These are phyloP conservation scores for Rhinogobio ventralis DNA, from an alignment of 2,797 vertebrate genomes.

Conservation along the genomic window DNA sequence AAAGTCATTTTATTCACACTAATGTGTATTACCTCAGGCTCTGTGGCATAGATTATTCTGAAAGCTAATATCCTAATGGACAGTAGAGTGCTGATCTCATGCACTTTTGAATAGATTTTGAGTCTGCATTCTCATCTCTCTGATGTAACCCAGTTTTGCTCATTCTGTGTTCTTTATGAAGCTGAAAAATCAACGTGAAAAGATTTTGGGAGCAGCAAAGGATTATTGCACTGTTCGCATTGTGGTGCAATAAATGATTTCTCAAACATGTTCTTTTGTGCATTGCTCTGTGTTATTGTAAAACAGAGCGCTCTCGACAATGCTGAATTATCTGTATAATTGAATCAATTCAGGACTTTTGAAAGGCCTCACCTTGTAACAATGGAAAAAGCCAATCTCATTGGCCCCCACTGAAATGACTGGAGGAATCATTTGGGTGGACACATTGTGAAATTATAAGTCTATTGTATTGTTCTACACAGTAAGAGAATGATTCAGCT, in stretches of 20 bases:
- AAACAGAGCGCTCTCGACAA: constrained; percentile 30
- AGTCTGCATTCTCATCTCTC: constrained; percentile 23
- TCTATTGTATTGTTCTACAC: constrained; percentile 25
- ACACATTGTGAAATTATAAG: constrained; percentile 41
- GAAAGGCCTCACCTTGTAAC: constrained; percentile 42
- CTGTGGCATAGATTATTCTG: constrained; percentile 36
- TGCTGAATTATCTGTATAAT: constrained; percentile 47
- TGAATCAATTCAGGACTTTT: constrained; percentile 50
- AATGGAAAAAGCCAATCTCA: constrained; percentile 38
- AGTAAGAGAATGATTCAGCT: neutral
- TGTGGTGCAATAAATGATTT: constrained; percentile 30
- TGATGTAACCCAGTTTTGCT: constrained; percentile 38
- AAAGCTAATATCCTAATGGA: constrained; percentile 49
- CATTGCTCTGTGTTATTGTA: constrained; percentile 33
- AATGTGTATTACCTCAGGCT: constrained; percentile 45
- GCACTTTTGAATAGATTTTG: constrained; percentile 43
- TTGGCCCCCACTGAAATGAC: constrained; percentile 32
- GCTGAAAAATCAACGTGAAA: constrained; percentile 16
- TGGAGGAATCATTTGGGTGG: constrained; percentile 10
- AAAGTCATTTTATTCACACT: constrained; percentile 45
- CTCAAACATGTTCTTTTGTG: constrained; percentile 44
- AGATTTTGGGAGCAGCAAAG: constrained; percentile 2
- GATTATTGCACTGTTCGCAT: constrained; percentile 36
- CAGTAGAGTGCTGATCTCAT: constrained; percentile 50
- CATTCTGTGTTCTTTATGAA: constrained; percentile 23